These are phyloP conservation scores for Struthidea cinerea DNA, from an alignment of 2,113 vertebrate species.

Conservation along the genomic window DNA sequence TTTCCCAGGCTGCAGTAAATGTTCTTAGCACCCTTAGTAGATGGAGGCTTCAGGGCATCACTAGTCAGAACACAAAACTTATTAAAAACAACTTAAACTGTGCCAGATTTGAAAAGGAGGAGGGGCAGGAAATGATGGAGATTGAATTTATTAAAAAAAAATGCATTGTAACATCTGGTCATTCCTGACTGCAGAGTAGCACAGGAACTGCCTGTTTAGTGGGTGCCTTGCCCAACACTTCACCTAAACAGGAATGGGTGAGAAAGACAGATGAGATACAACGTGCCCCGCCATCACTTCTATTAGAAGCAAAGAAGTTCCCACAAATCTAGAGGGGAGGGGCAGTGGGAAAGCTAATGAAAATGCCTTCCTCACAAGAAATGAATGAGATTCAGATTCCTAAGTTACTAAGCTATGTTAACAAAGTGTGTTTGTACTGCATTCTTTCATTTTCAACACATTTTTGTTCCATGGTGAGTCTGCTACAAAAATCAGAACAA, in stretches of 20 bases:
- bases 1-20: not conserved
- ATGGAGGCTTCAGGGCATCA: not conserved
- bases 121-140: not conserved
- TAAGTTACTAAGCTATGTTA: not conserved
- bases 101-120: not conserved
- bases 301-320: not conserved
- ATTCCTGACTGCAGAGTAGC: not conserved
- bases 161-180: not conserved
- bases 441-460: not conserved
- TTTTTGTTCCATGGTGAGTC: not conserved
- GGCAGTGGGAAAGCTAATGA: not conserved
- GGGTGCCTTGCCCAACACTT: not conserved
- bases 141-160: not conserved
- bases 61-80: not conserved
- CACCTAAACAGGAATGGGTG: not conserved
- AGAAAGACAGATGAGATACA: not conserved
- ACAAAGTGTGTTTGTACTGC: not conserved
- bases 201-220: not conserved
- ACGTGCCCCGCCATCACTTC: not conserved
- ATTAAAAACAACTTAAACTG: not conserved
- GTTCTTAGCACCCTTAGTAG: not conserved
- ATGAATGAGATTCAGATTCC: not conserved
- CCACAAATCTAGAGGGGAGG: not conserved
- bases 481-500: not conserved
- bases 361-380: not conserved